phyloP scores from a whole-genome alignment of 1,140 invertebrate species.

The Zaprionus lachaisei region DNA sequence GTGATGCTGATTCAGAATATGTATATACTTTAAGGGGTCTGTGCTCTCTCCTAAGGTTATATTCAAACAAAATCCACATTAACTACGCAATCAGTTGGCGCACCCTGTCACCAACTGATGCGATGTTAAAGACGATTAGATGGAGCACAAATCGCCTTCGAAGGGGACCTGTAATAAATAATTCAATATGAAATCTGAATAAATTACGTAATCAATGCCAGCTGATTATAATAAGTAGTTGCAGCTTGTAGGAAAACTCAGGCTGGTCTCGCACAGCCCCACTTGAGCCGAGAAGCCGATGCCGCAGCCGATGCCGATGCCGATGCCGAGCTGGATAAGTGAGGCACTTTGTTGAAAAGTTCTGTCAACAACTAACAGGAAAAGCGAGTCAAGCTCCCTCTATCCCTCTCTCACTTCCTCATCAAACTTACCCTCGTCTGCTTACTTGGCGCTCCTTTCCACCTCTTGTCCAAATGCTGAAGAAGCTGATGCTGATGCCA shows the following conservation, averaged over 20 bases:
- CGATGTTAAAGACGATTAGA: background rate
- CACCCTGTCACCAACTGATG: background rate
- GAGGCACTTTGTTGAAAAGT: constrained; percentile 52
- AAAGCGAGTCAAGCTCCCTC: constrained; percentile 33
- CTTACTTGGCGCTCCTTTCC: background rate
- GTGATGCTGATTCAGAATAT: too few species aligned
- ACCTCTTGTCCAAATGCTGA: background rate
- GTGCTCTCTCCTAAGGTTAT: background rate
- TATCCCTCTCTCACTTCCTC: background rate
- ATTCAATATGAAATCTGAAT: constrained; percentile 1
- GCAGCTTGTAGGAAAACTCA: constrained; percentile 40
- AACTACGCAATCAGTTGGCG: background rate
- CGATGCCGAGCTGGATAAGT: constrained; percentile 42
- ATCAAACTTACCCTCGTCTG: constrained; percentile 7
- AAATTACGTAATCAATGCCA: constrained; percentile 14
- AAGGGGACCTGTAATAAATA: background rate
- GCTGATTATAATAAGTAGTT: constrained; percentile 26
- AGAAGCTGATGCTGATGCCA: constrained; percentile 20
- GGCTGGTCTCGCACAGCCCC: constrained; percentile 22
- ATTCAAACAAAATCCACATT: background rate
- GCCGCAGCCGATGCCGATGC: constrained; percentile 41
- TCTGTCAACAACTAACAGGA: constrained; percentile 50
- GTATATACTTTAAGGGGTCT: too few species aligned
- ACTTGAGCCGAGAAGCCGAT: constrained; percentile 37
- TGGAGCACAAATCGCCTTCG: background rate